A percentile compares a stretch with the other conserved stretches of the same genome.
These are phyloP conservation scores for Amphipyra tragopoginis DNA, from an alignment of 2,888 invertebrate genomes.

Conservation along the genomic window DNA sequence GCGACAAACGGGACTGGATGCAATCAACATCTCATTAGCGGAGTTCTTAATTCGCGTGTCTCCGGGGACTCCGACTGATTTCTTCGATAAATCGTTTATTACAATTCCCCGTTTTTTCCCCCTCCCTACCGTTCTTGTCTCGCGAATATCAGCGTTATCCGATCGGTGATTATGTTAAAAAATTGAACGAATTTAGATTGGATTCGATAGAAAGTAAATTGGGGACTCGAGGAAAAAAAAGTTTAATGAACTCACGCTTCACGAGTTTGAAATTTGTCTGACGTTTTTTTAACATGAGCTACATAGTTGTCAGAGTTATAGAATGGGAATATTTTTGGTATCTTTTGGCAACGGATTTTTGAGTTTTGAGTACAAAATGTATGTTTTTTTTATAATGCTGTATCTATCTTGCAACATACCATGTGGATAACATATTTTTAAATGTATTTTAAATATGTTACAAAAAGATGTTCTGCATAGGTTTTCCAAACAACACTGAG, in stretches of 20 bases:
- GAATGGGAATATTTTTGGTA: conserved; percentile 19
- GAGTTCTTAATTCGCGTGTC: conserved; percentile 83
- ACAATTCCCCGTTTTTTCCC: conserved; percentile 74
- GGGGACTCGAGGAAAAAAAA: conserved; percentile 69
- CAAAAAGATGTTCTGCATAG: too few relatives aligned
- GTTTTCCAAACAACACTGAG: too few relatives aligned
- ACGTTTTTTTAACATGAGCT: conserved; percentile 31
- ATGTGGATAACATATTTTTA: too few relatives aligned
- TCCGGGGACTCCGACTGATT: conserved; percentile 75
- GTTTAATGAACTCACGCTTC: conserved; percentile 77
- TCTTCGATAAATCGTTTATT: conserved; percentile 84
- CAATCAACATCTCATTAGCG: conserved; percentile 89
- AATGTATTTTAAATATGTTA: too few relatives aligned
- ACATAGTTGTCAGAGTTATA: conserved; percentile 44
- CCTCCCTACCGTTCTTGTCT: conserved; percentile 68
- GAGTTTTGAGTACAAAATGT: not conserved
- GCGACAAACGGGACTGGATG: conserved; percentile 81
- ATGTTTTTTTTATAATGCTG: not conserved
- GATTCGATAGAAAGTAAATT: conserved; percentile 75
- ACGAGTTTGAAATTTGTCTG: conserved; percentile 62
- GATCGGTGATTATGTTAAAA: conserved; percentile 80
- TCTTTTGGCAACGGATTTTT: conserved; percentile 9
- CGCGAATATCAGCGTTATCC: conserved; percentile 74
- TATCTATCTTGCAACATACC: too few relatives aligned
- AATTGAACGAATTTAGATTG: conserved; percentile 77